Evolutionary conservation across 2,888 invertebrate species (phyloP), one percentile per base, ranked within the genome.

Genomic region (Dascillus cervinus): DNA sequence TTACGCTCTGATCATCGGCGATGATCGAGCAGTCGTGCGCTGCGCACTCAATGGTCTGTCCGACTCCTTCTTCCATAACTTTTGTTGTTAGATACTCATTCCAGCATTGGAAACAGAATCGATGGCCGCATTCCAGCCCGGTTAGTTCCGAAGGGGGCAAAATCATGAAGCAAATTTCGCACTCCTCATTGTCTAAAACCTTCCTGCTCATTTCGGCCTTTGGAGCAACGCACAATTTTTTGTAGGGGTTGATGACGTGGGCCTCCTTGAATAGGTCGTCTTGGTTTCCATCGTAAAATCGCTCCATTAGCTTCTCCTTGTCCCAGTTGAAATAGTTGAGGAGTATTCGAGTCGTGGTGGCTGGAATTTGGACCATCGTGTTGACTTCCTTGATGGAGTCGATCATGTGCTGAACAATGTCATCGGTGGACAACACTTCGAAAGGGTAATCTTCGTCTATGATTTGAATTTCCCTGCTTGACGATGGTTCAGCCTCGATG

Each of bases 321-420:
- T 98, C 97, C 98, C 98, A 98, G 73, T 91, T 91, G 65, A 94
- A 98, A 65, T 97, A 94, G 71, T 96, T 95, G 52, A 98, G 71
- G 51, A 98, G 73, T 66, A 97, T 95, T 56, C 97, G 77, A 44
- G 89, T 92, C 32, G 86, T 85, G 28, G 89, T 88, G 34, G 84
- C 79, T 41, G 87, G 84, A 61, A 90, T 82, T 83, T 94, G 87
- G 53, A 96, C 86, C 51, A 96, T 91, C 46, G 79, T 83, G 67
- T 94, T 96, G 52, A 97, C 96, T 67, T 97, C 97, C 68, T 86
- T 86, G 58, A 97, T 97, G 62, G 86, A 89, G 65, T 95, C 92
- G 37, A 88, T 84, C 94, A 98, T 96, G 69, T 95, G 89, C 64
- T 90, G 84, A 42, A 96, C 94, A 63, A 98, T 92, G 71, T 92